phyloP scores from a whole-genome alignment of 2,113 vertebrate species.

The Planiliza haematocheilus region DNA sequence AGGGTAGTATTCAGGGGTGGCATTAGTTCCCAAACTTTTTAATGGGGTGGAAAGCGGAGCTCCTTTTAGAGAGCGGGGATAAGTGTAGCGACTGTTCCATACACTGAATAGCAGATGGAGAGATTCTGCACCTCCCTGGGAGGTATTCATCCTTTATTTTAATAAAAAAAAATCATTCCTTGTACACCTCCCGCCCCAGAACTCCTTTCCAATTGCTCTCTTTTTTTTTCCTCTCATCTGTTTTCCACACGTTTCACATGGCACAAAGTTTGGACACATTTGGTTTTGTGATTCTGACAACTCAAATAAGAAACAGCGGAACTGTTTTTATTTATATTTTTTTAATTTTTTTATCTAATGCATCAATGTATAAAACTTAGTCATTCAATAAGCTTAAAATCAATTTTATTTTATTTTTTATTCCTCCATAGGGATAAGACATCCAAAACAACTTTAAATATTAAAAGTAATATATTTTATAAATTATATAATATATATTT shows the following conservation, averaged over 20 bases:
- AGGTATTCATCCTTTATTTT: conserved; percentile 83
- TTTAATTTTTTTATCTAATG: background rate
- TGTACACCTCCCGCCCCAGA: background rate
- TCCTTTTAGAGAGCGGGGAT: conserved; percentile 88
- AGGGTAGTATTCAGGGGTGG: conserved; percentile 87
- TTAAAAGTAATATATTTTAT: background rate
- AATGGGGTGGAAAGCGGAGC: conserved; percentile 89
- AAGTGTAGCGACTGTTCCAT: conserved; percentile 90
- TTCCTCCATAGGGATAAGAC: background rate
- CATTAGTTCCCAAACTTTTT: conserved; percentile 93
- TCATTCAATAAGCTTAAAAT: too few relatives aligned
- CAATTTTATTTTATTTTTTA: too few relatives aligned
- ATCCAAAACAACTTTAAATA: background rate
- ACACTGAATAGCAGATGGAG: conserved; percentile 84
- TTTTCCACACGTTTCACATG: conserved; percentile 6
- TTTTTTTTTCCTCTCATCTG: conserved; percentile 25
- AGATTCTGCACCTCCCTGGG: conserved; percentile 86
- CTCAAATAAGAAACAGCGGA: background rate
- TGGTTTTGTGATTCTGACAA: background rate
- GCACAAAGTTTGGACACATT: background rate
- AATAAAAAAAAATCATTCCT: conserved; percentile 47
- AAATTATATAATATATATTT: too few relatives aligned
- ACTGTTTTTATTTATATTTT: background rate
- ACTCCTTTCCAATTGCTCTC: conserved; percentile 61
- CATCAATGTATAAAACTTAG: too few relatives aligned